A percentile compares a stretch with the other conserved stretches of the same genome.
phyloP scores from a whole-genome alignment of 1,140 invertebrate genomes.

The Heterodera carotae region DNA sequence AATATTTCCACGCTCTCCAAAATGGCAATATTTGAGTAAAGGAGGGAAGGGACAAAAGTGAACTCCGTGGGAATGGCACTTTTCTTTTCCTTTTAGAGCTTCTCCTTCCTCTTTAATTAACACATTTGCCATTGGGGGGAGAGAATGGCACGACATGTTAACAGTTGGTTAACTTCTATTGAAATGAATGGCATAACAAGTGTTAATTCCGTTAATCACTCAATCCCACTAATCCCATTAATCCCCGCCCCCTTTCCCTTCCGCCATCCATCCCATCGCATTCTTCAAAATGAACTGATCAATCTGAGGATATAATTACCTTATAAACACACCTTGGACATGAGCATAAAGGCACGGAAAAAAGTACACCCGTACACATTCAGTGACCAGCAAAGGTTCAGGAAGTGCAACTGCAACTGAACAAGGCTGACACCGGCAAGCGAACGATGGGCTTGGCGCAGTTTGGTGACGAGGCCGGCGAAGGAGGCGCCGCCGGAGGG shows the following conservation, averaged over 20 bases:
- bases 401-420: slow-evolving; percentile 48
- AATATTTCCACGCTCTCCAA: slow-evolving; percentile 17
- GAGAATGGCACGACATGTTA: no score
- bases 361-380: slow-evolving; percentile 53
- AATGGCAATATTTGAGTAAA: slow-evolving; percentile 27
- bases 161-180: no score
- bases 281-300: no score
- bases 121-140: background rate
- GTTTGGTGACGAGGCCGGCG: slow-evolving; percentile 35
- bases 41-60: background rate
- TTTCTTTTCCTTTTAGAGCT: no score
- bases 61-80: background rate
- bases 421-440: slow-evolving; percentile 31
- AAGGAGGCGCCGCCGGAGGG: slow-evolving; percentile 31
- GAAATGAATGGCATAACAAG: no score
- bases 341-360: slow-evolving; percentile 50
- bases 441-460: slow-evolving; percentile 32
- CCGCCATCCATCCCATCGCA: no score
- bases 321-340: slow-evolving; percentile 44
- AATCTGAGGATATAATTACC: no score
- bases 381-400: slow-evolving; percentile 42
- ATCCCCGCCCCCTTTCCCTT: background rate
- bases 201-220: no score
- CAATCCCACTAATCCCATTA: no score
- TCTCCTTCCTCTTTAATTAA: slow-evolving; percentile 8